Percentiles rank a stretch among this genome's conserved stretches.
Conservation (phyloP, 2,888 invertebrate genomes). For the Plagodis dolabraria region DNA sequence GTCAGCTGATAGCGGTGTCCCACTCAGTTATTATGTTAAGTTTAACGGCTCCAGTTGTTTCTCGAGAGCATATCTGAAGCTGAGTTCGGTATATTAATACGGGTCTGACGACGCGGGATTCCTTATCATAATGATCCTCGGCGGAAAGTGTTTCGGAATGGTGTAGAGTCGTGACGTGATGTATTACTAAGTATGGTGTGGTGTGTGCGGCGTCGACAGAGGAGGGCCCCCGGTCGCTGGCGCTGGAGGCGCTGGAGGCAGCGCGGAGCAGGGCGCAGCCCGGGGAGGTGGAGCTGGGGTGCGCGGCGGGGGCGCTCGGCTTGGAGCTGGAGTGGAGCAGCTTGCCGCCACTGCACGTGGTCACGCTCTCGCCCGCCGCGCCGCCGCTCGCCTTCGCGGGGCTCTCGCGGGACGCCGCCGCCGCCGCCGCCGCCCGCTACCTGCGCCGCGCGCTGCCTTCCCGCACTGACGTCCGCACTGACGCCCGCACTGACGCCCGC, state of each 20-base stretch:
- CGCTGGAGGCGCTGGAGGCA: conserved; percentile 35
- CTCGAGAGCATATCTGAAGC: no score
- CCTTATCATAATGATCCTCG: no score
- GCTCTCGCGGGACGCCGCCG: conserved; percentile 39
- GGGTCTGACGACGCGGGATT: no score
- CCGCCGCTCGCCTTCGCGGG: conserved; percentile 45
- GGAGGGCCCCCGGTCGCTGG: conserved; percentile 15
- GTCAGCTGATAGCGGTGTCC: no score
- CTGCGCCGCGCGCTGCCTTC: conserved; percentile 46
- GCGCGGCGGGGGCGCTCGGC: conserved; percentile 40
- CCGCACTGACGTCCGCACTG: conserved; percentile 13
- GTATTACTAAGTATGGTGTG: neutral
- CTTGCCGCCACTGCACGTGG: conserved; percentile 38
- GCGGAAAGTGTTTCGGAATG: no score
- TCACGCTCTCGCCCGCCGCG: conserved; percentile 27
- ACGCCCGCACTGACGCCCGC: neutral
- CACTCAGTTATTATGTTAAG: no score
- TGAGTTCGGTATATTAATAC: no score
- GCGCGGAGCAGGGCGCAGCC: conserved; percentile 40
- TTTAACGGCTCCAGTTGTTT: no score
- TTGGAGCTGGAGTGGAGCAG: conserved; percentile 36
- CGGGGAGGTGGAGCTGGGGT: conserved; percentile 49
- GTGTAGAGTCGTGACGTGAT: no score
- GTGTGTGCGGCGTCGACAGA: neutral
- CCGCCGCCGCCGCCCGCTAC: conserved; percentile 47